phyloP scores from a whole-genome alignment of 2,797 vertebrate species.

The Salmo trutta region DNA sequence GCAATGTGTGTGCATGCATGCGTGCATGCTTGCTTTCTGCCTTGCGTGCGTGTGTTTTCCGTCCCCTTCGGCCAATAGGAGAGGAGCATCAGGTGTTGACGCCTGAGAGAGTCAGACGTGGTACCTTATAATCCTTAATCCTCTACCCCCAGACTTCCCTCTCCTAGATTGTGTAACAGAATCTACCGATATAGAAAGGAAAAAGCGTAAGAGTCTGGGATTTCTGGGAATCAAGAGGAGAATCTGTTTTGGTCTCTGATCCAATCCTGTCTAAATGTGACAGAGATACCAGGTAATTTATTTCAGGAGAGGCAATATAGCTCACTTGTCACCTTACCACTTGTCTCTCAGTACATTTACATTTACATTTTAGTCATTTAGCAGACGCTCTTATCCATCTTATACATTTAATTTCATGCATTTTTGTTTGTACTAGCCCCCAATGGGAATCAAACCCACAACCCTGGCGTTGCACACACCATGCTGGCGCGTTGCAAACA shows the following conservation, averaged over 20 bases:
- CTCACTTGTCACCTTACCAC: neutral
- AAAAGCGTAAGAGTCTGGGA: neutral
- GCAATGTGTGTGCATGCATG: neutral
- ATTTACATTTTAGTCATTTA: too few species aligned
- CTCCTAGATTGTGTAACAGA: slow-evolving; percentile 32
- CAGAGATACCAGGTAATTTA: neutral
- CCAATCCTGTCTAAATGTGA: neutral
- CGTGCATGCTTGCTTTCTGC: neutral
- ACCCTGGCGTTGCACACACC: too few species aligned
- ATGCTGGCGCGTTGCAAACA: too few species aligned
- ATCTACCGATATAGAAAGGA: slow-evolving; percentile 35
- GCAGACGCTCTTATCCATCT: too few species aligned
- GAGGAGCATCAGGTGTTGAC: neutral
- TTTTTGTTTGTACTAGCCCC: too few species aligned
- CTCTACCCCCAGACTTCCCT: slow-evolving; percentile 8
- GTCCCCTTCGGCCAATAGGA: slow-evolving; percentile 3
- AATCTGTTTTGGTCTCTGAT: neutral
- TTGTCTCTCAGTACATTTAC: too few species aligned
- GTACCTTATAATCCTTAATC: slow-evolving; percentile 47
- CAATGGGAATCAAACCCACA: too few species aligned
- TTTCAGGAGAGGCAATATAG: neutral
- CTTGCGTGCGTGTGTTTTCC: neutral
- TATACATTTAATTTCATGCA: too few species aligned
- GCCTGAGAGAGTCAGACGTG: slow-evolving; percentile 10
- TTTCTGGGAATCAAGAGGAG: slow-evolving; percentile 22